phyloP scores from a whole-genome alignment of 2,113 vertebrate genomes.

The Calypte anna region DNA sequence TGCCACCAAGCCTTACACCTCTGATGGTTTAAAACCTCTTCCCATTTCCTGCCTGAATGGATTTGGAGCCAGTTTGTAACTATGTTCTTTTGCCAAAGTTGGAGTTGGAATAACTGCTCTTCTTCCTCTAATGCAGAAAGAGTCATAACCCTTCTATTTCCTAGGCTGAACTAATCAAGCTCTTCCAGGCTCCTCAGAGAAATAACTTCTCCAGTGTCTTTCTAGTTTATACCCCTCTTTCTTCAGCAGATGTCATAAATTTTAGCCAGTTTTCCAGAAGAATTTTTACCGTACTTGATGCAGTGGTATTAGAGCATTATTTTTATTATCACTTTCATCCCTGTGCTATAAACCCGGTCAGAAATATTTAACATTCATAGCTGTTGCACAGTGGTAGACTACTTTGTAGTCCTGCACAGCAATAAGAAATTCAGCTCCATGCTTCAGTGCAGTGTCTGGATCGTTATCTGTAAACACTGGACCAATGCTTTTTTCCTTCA shows the following conservation, averaged over 20 bases:
- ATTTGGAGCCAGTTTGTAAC: slow-evolving; percentile 13
- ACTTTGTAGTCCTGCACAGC: not conserved
- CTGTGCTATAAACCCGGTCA: not conserved
- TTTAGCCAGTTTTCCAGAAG: not conserved
- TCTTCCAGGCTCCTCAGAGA: not conserved
- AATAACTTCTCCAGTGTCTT: not conserved
- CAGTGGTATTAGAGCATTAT: not conserved
- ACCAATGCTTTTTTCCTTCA: not conserved
- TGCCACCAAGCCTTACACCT: slow-evolving; percentile 20
- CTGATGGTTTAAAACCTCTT: slow-evolving; percentile 27
- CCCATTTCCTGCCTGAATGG: slow-evolving; percentile 56
- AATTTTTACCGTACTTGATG: not conserved
- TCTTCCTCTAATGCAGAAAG: not conserved
- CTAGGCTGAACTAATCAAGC: not conserved
- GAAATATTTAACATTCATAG: not conserved
- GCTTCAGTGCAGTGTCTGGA: not conserved
- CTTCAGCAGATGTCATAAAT: not conserved
- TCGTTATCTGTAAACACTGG: not conserved
- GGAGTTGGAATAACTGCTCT: slow-evolving; percentile 12
- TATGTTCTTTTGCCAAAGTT: slow-evolving; percentile 2
- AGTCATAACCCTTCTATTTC: not conserved
- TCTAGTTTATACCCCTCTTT: not conserved
- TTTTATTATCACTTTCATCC: not conserved
- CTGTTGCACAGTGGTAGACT: not conserved
- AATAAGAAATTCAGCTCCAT: not conserved